phyloP scores from a whole-genome alignment of 2,113 vertebrate genomes.

The Numida meleagris region DNA sequence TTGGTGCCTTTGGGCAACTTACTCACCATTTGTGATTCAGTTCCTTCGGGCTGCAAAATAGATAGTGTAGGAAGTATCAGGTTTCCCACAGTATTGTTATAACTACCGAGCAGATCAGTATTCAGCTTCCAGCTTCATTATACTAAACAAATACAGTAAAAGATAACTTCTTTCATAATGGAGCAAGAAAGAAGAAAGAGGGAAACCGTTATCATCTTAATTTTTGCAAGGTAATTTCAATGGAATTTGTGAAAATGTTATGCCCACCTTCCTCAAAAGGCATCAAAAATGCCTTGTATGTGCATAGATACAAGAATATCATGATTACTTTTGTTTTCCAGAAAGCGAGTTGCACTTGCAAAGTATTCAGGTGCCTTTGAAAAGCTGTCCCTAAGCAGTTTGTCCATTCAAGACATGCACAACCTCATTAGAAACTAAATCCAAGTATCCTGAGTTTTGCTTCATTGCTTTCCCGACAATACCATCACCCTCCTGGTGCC shows the following conservation, averaged over 20 bases:
- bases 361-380: not conserved
- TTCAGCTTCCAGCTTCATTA: not conserved
- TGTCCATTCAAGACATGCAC: not conserved
- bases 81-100: not conserved
- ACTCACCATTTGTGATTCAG: not conserved
- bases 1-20: not conserved
- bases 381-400: not conserved
- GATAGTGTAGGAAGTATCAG: not conserved
- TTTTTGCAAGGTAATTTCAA: not conserved
- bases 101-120: not conserved
- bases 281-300: not conserved
- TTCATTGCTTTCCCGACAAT: not conserved
- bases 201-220: accelerated
- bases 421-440: not conserved
- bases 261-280: not conserved
- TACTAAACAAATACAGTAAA: not conserved
- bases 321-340: not conserved
- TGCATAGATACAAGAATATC: not conserved
- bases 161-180: not conserved
- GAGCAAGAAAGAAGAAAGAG: not conserved
- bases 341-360: not conserved
- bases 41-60: not conserved
- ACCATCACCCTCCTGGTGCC: not conserved
- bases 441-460: not conserved
- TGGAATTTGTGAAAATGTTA: not conserved